These are phyloP conservation scores for Marcusenius ussheri DNA, from an alignment of 2,113 vertebrate genomes.

Conservation along the genomic window DNA sequence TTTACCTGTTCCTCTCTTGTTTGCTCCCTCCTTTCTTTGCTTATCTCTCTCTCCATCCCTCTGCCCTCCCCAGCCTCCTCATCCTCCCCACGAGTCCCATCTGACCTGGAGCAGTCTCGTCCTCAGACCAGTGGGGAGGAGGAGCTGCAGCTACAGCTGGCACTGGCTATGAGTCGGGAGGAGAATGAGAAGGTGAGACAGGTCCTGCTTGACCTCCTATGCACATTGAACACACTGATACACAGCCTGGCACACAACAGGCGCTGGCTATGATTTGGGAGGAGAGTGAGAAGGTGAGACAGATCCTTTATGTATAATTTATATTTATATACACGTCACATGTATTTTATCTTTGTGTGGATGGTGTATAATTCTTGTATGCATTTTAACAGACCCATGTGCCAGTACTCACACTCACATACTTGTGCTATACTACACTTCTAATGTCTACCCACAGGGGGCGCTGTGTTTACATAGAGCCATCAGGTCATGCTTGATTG, in stretches of 20 bases:
- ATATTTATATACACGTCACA: neutral
- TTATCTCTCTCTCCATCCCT: neutral
- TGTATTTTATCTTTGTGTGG: neutral
- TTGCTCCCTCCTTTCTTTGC: neutral
- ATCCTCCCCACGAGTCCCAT: slow-evolving; percentile 73
- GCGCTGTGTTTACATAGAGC: neutral
- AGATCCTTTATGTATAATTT: neutral
- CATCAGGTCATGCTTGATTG: neutral
- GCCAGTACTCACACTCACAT: neutral
- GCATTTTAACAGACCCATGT: neutral
- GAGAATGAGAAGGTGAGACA: slow-evolving; percentile 79
- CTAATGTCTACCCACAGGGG: neutral
- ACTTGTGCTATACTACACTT: neutral
- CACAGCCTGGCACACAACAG: neutral
- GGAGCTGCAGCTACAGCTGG: slow-evolving; percentile 88
- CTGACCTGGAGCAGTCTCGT: slow-evolving; percentile 86
- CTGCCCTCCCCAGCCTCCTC: slow-evolving; percentile 66
- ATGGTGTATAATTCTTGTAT: neutral
- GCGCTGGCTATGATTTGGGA: slow-evolving; percentile 84
- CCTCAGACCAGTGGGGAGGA: slow-evolving; percentile 91
- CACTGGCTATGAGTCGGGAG: slow-evolving; percentile 89
- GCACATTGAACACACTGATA: neutral
- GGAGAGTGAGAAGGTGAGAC: slow-evolving; percentile 80
- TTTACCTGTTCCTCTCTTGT: neutral
- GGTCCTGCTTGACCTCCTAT: neutral